A percentile compares a stretch with the other conserved stretches of the same genome.
These are phyloP conservation scores for Myoxocephalus aenaeus DNA, from an alignment of 2,797 vertebrate species.

Conservation along the genomic window DNA sequence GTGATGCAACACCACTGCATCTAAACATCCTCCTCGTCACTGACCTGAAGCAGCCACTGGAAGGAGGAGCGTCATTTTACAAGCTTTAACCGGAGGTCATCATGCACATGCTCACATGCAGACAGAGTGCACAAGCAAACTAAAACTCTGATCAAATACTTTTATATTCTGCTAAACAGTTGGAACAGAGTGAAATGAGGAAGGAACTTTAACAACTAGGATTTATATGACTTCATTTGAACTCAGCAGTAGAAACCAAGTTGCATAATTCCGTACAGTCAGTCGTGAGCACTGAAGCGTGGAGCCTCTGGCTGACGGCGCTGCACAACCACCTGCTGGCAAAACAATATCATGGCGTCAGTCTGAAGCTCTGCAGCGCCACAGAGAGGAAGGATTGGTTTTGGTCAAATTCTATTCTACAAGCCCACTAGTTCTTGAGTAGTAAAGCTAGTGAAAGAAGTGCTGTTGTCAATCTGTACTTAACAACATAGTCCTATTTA, in stretches of 20 bases:
- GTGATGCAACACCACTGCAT: conserved; percentile 26
- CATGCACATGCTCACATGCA: conserved; percentile 60
- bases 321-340: conserved; percentile 15
- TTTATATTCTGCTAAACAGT: conserved; percentile 20
- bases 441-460: neutral
- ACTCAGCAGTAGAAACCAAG: neutral
- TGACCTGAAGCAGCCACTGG: neutral
- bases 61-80: neutral
- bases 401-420: neutral
- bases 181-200: conserved; percentile 11
- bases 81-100: neutral
- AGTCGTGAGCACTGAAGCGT: neutral
- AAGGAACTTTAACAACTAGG: neutral
- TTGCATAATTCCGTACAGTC: neutral
- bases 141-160: conserved; percentile 28
- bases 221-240: neutral
- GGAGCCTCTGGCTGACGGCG: neutral
- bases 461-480: neutral
- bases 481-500: neutral
- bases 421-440: neutral
- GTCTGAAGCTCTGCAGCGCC: neutral
- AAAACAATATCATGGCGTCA: neutral
- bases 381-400: neutral
- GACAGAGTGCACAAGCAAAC: conserved; percentile 35
- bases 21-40: conserved; percentile 1